Evolutionary conservation across 2,797 vertebrate genomes (phyloP), one percentile per base, ranked within the genome.

Genomic region (Silurus lanzhouensis): DNA sequence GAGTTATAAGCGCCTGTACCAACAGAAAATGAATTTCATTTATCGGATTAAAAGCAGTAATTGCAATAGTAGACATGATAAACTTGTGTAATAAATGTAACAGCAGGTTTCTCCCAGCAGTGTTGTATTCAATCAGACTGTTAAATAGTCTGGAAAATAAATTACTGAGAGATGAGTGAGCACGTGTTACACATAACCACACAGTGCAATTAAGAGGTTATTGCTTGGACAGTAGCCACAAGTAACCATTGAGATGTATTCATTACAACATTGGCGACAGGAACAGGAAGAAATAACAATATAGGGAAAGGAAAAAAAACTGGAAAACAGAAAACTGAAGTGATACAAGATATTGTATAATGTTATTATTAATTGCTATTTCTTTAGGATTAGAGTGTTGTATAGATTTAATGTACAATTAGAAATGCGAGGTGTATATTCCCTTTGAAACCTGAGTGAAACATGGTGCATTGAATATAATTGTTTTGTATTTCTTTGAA

Each of bases 21-120:
- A 8, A 76, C 74, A 38, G 27, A 20, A 17, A 60, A 25, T 12
- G 27, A 20, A 58, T 77, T 58, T 58, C 17, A 12, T 76, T 58
- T 19, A 76, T 58, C 8, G 20, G 75, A 77, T 77, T 77, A 77
- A 77, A 31, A 58, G 27, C 27, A 77, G 27, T 58, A 60, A 58
- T 60, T 38, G 27, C 55, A 20, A n/a, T 27, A n/a, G 52, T 57
- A 25, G 17, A 60, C 55, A 77, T 60, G 19, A 52, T 52, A 74
- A 74, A 15, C 46, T 52, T 15, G 22, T 38, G 27, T 60, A 31
- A 58, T 31, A 58, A 58, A 58, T 20, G 25, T 77, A 57, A 75
- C 75, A 58, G 75, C 25, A 20, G 55, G 25, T 31, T 77, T 58
- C 17, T 38, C 46, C 55, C 27, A 60, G 31, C 27, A 60, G 75